Conservation (phyloP, 2,113 vertebrate genomes). For the Mobula hypostoma region DNA sequence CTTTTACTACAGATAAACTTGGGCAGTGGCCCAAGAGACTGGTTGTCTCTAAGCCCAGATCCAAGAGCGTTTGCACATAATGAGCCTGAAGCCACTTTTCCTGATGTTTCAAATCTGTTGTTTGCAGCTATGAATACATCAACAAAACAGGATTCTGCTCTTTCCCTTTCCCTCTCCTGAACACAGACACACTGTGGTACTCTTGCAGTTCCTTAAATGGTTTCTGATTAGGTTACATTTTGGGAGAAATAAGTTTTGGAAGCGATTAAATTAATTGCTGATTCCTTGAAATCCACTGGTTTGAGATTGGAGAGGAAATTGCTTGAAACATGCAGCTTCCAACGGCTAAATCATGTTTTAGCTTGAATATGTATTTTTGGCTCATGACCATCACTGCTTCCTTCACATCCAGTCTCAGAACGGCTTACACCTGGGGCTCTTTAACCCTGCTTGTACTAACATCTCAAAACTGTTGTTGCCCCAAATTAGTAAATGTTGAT, state of each 20-base stretch:
- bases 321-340: background rate
- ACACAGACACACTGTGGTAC: background rate
- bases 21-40: background rate
- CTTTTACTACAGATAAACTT: background rate
- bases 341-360: slow-evolving; percentile 8
- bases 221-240: background rate
- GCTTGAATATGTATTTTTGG: background rate
- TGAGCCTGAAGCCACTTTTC: background rate
- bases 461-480: background rate
- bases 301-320: background rate
- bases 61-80: background rate
- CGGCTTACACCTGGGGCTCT: background rate
- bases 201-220: background rate
- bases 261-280: background rate
- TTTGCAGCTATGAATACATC: background rate
- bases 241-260: background rate
- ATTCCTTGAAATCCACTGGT: background rate
- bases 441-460: background rate
- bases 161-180: no score
- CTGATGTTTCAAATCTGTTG: background rate
- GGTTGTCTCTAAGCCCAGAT: background rate
- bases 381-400: background rate
- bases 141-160: background rate
- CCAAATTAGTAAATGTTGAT: background rate
- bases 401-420: background rate